A percentile compares a stretch with the other conserved stretches of the same genome.
These are phyloP conservation scores for Ardeotis arabs DNA, from an alignment of 2,113 vertebrate genomes.

Conservation along the genomic window DNA sequence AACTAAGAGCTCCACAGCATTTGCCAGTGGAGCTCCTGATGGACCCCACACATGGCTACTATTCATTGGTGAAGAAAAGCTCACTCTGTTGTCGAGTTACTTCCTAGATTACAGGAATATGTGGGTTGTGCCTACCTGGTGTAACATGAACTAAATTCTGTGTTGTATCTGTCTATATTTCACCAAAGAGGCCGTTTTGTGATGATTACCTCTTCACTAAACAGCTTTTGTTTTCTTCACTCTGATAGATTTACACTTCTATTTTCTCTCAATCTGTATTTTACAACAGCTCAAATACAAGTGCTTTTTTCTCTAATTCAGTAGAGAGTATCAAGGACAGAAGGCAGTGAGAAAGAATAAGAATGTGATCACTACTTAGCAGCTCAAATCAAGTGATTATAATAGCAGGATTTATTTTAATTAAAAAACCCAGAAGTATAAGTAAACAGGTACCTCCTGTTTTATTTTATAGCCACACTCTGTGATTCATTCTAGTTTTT, in stretches of 20 bases:
- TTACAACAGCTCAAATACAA: neutral
- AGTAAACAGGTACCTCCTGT: neutral
- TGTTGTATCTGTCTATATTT: neutral
- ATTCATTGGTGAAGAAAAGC: neutral
- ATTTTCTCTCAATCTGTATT: neutral
- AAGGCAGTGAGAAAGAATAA: neutral
- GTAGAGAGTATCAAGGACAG: neutral
- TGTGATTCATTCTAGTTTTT: neutral
- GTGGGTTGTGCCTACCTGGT: neutral
- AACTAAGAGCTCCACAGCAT: neutral
- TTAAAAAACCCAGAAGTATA: neutral
- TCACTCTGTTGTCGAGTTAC: neutral
- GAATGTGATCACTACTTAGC: neutral
- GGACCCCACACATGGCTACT: neutral
- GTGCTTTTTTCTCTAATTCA: neutral
- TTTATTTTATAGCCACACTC: neutral
- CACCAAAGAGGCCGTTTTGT: neutral
- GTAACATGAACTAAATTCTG: neutral
- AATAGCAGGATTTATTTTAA: neutral
- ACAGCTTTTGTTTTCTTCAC: neutral
- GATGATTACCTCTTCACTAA: neutral
- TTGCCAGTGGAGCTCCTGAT: neutral
- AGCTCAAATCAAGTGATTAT: neutral
- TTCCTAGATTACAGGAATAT: neutral
- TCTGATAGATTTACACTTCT: neutral